Base-by-base conservation (phyloP, 2,113 vertebrate species). In the Tragelaphus scriptus region DNA sequence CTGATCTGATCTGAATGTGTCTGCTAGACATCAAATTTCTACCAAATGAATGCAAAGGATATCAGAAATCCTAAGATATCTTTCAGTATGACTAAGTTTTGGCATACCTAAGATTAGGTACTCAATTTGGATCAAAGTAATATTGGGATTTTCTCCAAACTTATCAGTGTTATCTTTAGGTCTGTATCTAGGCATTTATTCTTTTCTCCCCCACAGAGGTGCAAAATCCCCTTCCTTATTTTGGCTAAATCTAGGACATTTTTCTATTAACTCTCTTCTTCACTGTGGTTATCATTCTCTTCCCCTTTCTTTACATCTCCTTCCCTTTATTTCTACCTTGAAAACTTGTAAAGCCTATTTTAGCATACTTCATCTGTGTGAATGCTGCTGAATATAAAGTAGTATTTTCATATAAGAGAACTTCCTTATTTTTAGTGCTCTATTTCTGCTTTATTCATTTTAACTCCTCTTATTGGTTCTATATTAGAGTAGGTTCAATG, bases 251-350 rank as follows among this genome's bases (percentile, higher is more conserved):
- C 14, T 71, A 40, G 19, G 19, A 8, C 1, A 17, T 14, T 55
- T 71, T 92, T 93, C 90, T 87, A 49, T 85, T 88, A 47, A 25
- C 28, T 44, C 4, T 86, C 19, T 90, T 94, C 13, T 61, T 56
- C 30, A 68, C 3, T 47, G 28, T 71, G 81, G 23, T 49, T 84
- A 85, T 15, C 23, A 56, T 80, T 88, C 51, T 59, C 8, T 61
- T 92, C 30, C 61, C 5, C 23, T 92, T 96, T 82, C 7, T 63
- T 94, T 59, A 36, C 7, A 5, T 94, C 65, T 85, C 19, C 77
- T 91, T 89, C n/a, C 55, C 15, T 95, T 68, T 86, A 95, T 77
- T 93, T 95, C 28, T 63, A 65, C 25, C 92, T 75, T 94, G 51
- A 71, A 85, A 79, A 86, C 2, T 56, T 92, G 79, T 44, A 56